Evolutionary conservation across 92 coral and sea anemone genomes (phyloP), one percentile per base, ranked within the genome.

Genomic region (Phenganax marumi): DNA sequence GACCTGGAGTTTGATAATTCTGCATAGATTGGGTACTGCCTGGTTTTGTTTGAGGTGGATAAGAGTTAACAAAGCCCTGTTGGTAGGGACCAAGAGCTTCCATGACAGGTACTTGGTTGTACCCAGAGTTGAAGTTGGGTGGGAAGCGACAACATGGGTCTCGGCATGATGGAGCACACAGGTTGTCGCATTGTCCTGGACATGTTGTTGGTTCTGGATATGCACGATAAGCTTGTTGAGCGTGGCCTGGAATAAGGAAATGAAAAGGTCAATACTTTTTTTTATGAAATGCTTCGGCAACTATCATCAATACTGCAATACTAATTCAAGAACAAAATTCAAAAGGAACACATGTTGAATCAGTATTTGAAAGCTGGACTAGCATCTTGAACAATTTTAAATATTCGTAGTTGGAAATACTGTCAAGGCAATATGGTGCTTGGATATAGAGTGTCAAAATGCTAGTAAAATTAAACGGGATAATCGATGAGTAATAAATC

Each of bases 141-240:
- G 94, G 94, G 74, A 80, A 89, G 0, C 89, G 64, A 77, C 98
- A 95, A 64, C 98, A 95, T 1, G 63, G 86, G 52, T 92, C 97
- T 12, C 87, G 82, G 56, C 98, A 95, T 39, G 93, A 85, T 50
- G 98, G 98, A 11, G 98, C 96, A 74, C 98, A 95, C 6, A 85
- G 71, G 68, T 48, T 78, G 83, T 48, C 63, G 50, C 83, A 78
- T 52, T 78, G 83, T 9, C 83, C 83, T 14, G 83, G 60, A 60
- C 83, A 78, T 12, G 55, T 49, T 23, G 55, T 18, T 78, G 17
- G 54, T 24, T 78, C 72, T n/a, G 83, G 73, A 26, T 78, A 78
- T 22, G 72, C 83, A 61, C 83, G 73, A 62, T 78, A 61, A 10
- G 23, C 52, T n/a, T 77, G 81, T n/a, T 72, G 76, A 11, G 68